Conservation (phyloP, 2,888 invertebrate genomes). For the Eristalis pertinax region DNA sequence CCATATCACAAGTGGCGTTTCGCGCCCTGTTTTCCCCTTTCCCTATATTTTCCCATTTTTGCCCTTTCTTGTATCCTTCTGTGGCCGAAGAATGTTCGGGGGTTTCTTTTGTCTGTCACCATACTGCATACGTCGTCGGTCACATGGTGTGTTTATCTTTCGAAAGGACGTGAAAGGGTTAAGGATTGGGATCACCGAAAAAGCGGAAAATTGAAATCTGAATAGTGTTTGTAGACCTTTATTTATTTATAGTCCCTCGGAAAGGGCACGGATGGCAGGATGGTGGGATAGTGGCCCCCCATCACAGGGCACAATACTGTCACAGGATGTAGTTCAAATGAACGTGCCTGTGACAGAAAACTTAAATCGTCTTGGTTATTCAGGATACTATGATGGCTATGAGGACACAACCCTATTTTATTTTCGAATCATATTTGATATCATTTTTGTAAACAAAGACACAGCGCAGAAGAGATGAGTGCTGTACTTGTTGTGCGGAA, state of each 20-base stretch:
- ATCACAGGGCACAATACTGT: slow-evolving; percentile 1
- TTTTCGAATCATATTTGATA: slow-evolving; percentile 52
- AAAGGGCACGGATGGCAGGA: slow-evolving; percentile 8
- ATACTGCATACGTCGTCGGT: slow-evolving; percentile 29
- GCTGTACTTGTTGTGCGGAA: slow-evolving; percentile 43
- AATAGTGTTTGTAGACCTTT: slow-evolving; percentile 38
- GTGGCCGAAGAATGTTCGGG: not conserved
- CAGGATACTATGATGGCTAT: not conserved
- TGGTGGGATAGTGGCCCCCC: not conserved
- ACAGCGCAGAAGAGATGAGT: not conserved
- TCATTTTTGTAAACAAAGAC: slow-evolving; percentile 42
- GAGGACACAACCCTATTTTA: not conserved
- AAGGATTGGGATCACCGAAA: slow-evolving; percentile 31
- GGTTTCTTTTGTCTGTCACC: slow-evolving; percentile 20
- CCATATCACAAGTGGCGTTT: slow-evolving; percentile 28
- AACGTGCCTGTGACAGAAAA: slow-evolving; percentile 19
- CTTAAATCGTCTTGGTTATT: not conserved
- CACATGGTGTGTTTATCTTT: slow-evolving; percentile 34
- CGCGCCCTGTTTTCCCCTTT: slow-evolving; percentile 29
- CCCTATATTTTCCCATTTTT: slow-evolving; percentile 14
- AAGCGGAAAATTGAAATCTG: slow-evolving; percentile 52
- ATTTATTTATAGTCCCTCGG: slow-evolving; percentile 41
- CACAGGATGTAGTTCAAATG: not conserved
- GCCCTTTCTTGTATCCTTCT: slow-evolving; percentile 1
- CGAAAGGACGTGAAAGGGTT: slow-evolving; percentile 44